Evolutionary conservation across 2,797 vertebrate species (phyloP), one percentile per base, ranked within the genome.

Genomic region (Phalloptychus januarius): DNA sequence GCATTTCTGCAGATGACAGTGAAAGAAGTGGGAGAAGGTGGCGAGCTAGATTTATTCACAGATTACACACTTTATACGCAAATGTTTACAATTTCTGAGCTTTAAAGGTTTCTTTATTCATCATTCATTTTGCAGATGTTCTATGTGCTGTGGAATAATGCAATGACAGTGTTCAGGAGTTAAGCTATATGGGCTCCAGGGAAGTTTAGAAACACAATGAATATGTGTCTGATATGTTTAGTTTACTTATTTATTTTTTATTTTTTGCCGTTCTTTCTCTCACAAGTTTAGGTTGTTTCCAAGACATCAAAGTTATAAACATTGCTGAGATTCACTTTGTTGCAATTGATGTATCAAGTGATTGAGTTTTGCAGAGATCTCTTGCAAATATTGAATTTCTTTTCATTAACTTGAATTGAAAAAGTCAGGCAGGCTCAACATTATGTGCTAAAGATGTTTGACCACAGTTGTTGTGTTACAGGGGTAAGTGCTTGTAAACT

Each of bases 401-500:
- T 33, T 15, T 61, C 3, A 31, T 20, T 72, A 15, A 54, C 48
- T 65, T 81, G 16, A 87, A 65, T 12, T 72, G 73, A 67, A 56
- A 63, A 25, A n/a, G 52, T n/a, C 52, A 65, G 33, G 12, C 10
- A 72, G 38, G 10, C 7, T 25, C 18, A 25, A 52, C 63, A 20
- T 38, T n/a, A 6, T 52, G 54, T 38, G 33, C 33, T 78, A 67
- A 77, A 58, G 38, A 65, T 74, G 44, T 78, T 82, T 85, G 69
- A 79, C 71, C 67, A 48, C 28, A 61, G 52, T 13, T 69, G 52
- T 78, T 76, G 15, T 44, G 54, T 40, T 65, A n/a, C 71, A 61
- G 75, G 79, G 85, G 87, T 78, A 91, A 88, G 75, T 83, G 81
- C 74, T 75, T 45, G 31, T 50, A 6, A 85, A 82, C 85, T 76